Evolutionary conservation across 2,113 vertebrate species (phyloP).

Genomic region (Oceanodroma tethys): DNA sequence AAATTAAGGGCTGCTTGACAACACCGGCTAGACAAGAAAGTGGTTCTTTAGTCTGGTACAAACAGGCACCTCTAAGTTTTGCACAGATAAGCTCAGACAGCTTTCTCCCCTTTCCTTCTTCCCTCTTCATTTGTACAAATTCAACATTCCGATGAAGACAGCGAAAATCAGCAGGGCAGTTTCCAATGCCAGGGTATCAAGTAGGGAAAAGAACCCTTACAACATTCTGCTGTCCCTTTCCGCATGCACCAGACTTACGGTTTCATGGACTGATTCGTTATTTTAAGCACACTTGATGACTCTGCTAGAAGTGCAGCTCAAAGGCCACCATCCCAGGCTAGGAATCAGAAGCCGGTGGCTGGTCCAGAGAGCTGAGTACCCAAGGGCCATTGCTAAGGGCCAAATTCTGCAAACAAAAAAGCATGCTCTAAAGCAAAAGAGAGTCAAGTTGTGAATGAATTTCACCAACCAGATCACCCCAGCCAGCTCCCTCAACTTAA

Average conservation of each 20-base stretch:
- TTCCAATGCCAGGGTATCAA: background rate
- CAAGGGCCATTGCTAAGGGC: background rate
- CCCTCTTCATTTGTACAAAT: background rate
- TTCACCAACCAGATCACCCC: background rate
- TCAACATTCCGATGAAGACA: background rate
- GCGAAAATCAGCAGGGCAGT: background rate
- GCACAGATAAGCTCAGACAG: background rate
- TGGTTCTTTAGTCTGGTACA: background rate
- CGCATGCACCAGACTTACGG: rapidly evolving
- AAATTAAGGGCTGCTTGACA: background rate
- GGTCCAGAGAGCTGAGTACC: background rate
- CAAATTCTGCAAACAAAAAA: background rate
- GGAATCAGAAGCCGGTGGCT: background rate
- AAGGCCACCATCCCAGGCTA: background rate
- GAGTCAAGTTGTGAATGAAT: background rate
- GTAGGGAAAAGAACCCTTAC: background rate
- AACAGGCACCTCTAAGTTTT: background rate
- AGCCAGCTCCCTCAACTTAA: background rate
- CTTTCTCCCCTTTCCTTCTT: background rate
- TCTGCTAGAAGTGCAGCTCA: background rate
- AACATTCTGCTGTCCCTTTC: background rate
- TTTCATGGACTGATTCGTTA: background rate
- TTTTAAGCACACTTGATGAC: background rate
- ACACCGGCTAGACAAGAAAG: background rate
- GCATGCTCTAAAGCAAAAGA: background rate